Evolutionary conservation across 1,140 invertebrate genomes (phyloP).

Genomic region (Geopemphigus sp.): DNA sequence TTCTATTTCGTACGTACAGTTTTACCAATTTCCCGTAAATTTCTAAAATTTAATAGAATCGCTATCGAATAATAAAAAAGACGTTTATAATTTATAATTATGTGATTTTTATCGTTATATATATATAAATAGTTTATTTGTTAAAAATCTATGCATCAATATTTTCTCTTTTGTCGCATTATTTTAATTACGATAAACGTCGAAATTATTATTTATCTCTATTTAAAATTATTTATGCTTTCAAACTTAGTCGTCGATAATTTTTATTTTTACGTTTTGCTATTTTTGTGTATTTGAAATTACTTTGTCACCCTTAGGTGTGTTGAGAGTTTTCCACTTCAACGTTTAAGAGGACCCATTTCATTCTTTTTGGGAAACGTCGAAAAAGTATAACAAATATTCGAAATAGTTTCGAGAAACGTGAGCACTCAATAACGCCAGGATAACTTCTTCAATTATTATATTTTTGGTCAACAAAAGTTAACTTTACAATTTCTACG

Average conservation of each 20-base stretch:
- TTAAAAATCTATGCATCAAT: no score
- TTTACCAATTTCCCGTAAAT: no score
- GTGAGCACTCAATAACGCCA: background rate
- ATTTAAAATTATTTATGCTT: background rate
- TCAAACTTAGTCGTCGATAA: background rate
- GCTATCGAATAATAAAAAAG: no score
- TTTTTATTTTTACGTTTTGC: slow-evolving; percentile 5
- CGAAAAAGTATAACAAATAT: background rate
- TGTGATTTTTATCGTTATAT: no score
- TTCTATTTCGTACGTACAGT: no score
- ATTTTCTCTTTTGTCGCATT: no score
- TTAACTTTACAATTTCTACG: background rate
- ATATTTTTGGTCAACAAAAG: background rate
- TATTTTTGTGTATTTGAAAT: slow-evolving; percentile 3
- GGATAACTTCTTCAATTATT: background rate
- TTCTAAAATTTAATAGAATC: no score
- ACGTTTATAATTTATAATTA: no score
- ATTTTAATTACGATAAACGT: no score
- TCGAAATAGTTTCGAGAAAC: background rate
- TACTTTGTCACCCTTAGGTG: background rate
- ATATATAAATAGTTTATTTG: no score
- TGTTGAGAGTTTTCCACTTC: background rate
- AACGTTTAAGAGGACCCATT: background rate
- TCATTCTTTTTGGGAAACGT: background rate
- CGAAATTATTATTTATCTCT: no score